Conservation (phyloP, 2,113 vertebrate species). For the Craseonycteris thonglongyai region DNA sequence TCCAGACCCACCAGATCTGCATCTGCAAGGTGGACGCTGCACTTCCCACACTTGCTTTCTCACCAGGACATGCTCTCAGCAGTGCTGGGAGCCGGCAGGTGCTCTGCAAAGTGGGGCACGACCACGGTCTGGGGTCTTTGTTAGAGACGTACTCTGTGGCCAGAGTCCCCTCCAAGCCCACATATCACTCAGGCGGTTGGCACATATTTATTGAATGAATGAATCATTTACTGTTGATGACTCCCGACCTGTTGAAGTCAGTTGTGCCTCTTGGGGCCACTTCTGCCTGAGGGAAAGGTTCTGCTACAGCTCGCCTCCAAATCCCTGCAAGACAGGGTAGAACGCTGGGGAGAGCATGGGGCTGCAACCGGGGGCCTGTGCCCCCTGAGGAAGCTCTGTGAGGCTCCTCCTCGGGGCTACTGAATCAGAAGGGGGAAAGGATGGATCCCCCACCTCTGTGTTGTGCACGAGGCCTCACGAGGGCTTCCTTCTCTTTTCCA, state of each 20-base stretch:
- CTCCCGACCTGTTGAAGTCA: neutral
- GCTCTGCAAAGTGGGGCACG: neutral
- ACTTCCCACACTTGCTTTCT: neutral
- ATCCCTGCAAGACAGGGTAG: no score
- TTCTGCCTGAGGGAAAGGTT: neutral
- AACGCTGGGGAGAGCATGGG: neutral
- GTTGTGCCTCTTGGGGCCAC: neutral
- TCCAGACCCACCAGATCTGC: neutral
- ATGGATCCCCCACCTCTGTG: neutral
- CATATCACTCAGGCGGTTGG: neutral
- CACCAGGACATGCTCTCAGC: no score
- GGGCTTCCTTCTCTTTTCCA: no score
- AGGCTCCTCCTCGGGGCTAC: neutral
- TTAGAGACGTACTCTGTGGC: neutral
- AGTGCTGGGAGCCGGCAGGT: neutral
- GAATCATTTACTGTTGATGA: neutral
- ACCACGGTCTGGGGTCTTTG: neutral
- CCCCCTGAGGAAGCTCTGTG: no score
- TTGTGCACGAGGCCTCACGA: neutral
- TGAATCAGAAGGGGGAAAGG: neutral
- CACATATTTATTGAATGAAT: neutral
- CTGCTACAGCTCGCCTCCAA: neutral
- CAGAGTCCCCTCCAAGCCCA: neutral
- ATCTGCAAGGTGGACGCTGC: no score
- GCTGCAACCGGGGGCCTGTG: neutral